Conservation (phyloP, 2,888 invertebrate genomes). For the Euzetes globulus region DNA sequence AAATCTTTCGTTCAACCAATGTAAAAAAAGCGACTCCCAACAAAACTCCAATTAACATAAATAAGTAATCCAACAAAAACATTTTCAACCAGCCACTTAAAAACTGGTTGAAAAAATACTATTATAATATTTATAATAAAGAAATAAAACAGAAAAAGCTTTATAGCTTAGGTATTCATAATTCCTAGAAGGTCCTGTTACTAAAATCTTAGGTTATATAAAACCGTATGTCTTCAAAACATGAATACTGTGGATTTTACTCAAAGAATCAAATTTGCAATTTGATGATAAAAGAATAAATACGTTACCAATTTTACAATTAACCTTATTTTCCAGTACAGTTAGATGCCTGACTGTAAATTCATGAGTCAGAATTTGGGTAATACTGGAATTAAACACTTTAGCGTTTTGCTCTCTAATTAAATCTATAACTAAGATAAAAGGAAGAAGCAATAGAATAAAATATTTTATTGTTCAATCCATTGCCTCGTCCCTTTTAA, state of each 20-base stretch:
- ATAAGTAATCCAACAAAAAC: too few species aligned
- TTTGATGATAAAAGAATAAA: background rate
- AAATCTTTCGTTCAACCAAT: conserved; percentile 62
- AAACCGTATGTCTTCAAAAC: conserved; percentile 25
- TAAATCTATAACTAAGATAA: too few species aligned
- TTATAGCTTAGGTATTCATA: conserved; percentile 22
- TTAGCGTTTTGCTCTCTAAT: background rate
- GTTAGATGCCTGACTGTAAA: too few species aligned
- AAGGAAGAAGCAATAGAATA: background rate
- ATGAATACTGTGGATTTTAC: background rate
- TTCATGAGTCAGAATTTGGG: background rate
- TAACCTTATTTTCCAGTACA: too few species aligned
- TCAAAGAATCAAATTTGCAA: conserved; percentile 3
- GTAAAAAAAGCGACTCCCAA: conserved; percentile 63
- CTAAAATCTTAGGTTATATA: background rate
- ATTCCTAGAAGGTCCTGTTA: background rate
- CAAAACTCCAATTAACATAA: too few species aligned
- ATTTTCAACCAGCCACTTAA: too few species aligned
- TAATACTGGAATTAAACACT: background rate
- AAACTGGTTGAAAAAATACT: too few species aligned
- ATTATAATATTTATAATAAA: too few species aligned
- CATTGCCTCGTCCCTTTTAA: background rate
- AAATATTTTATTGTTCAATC: conserved; percentile 17
- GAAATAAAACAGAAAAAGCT: conserved; percentile 19
- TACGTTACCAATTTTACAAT: too few species aligned